phyloP scores from a whole-genome alignment of 2,888 invertebrate species.

The Adelognathus sp. region DNA sequence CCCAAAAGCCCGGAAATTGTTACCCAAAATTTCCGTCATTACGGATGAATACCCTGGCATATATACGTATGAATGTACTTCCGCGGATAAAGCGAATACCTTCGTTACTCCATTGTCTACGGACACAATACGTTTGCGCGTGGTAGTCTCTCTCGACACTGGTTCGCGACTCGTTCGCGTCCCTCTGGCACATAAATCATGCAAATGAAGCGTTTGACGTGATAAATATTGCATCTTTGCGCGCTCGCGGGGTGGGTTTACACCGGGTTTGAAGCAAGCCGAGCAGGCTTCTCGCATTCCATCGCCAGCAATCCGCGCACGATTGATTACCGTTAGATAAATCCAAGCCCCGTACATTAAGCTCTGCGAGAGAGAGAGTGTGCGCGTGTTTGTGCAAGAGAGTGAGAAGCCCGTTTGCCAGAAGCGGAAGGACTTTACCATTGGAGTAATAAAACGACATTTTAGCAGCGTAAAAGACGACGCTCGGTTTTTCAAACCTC shows the following conservation, averaged over 20 bases:
- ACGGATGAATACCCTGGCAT: constrained; percentile 29
- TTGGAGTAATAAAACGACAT: constrained; percentile 76
- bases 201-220: constrained; percentile 79
- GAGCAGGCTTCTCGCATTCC: constrained; percentile 55
- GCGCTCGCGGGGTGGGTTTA: not conserved
- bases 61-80: constrained; percentile 39
- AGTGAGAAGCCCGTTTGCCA: too few species aligned
- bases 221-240: constrained; percentile 77
- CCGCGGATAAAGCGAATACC: not conserved
- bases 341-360: constrained; percentile 78
- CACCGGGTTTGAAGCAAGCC: constrained; percentile 19
- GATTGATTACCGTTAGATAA: constrained; percentile 79
- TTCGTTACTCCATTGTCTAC: not conserved
- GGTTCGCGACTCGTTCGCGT: not conserved
- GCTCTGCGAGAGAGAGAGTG: constrained; percentile 57
- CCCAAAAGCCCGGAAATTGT: not conserved
- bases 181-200: constrained; percentile 74
- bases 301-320: constrained; percentile 65
- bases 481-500: constrained; percentile 75
- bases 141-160: constrained; percentile 21
- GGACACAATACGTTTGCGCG: not conserved
- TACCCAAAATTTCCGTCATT: constrained; percentile 18
- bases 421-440: constrained; percentile 66
- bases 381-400: constrained; percentile 29
- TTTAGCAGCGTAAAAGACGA: constrained; percentile 71